A percentile compares a stretch with the other conserved stretches of the same genome.
These are phyloP conservation scores for Eciton burchellii DNA, from an alignment of 1,140 invertebrate genomes.

Conservation along the genomic window DNA sequence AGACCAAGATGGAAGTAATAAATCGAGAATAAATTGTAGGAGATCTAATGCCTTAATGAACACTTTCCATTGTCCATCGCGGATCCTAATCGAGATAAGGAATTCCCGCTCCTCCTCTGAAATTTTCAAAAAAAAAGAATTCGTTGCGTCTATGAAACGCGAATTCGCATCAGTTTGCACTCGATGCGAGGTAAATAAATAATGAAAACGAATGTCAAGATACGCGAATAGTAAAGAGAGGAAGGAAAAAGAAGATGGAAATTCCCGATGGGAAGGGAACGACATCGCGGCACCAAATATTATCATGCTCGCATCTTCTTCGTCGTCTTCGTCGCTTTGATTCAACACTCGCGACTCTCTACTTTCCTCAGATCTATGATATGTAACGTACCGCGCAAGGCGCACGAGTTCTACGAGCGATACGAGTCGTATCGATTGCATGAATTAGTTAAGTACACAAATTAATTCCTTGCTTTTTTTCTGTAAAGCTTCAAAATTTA, in stretches of 20 bases:
- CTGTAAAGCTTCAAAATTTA: too few relatives aligned
- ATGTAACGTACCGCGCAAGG: conserved; percentile 15
- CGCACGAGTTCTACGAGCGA: conserved; percentile 18
- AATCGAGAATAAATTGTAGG: neutral
- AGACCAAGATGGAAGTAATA: neutral
- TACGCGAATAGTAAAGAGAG: conserved; percentile 18
- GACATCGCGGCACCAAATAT: conserved; percentile 29
- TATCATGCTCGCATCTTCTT: conserved; percentile 34
- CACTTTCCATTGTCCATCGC: neutral
- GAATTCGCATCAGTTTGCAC: conserved; percentile 42
- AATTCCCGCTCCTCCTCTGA: conserved; percentile 25
- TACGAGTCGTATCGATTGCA: conserved; percentile 14
- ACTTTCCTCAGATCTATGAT: conserved; percentile 5
- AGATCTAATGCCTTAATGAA: conserved; percentile 29
- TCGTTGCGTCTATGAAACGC: conserved; percentile 37
- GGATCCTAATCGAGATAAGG: conserved; percentile 4
- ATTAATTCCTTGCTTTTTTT: too few relatives aligned
- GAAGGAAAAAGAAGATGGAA: neutral
- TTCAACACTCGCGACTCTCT: conserved; percentile 34
- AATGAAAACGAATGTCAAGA: conserved; percentile 52
- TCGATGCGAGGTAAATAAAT: conserved; percentile 53
- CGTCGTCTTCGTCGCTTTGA: conserved; percentile 36
- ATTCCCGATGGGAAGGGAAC: conserved; percentile 19
- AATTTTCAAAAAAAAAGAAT: too few relatives aligned
- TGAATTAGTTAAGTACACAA: conserved; percentile 15